Evolutionary conservation across 2,888 invertebrate genomes (phyloP), one percentile per base, ranked within the genome.

Genomic region (Euplexia lucipara): DNA sequence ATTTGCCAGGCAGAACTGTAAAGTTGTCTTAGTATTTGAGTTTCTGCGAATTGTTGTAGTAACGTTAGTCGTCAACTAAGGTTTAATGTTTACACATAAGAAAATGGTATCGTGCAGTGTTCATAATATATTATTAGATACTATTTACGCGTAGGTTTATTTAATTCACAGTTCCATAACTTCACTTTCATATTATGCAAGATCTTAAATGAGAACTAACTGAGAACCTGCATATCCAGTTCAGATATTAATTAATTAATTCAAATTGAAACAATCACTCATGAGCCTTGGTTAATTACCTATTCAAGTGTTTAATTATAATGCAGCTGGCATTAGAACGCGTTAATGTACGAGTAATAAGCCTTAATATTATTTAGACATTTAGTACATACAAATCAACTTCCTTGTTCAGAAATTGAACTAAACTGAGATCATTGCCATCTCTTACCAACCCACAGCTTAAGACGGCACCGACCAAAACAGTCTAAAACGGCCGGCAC

Each of bases 201-300:
- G 32, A 22, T 37, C 30, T 54, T 32, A 14, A 72, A 53, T 51
- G 41, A 22, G 44, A 73, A 42, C 67, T 35, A 37, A 59, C 32
- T 14, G 39, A 32, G 48, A 51, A 60, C 76, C 60, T 14, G 66
- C 45, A 16, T 16, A 39, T 53, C 70, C 60, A 59, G 67, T 67
- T 67, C 34, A 49, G 39, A 52, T 67, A 73, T 51, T 60, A 63
- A 61, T 72, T 76, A 70, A 76, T 76, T 12, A 70, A 75, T 74
- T 70, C 64, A 64, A 68, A 74, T 63, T 48, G 65, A 59, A 74
- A 79, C 77, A 79, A 78, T 78, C 70, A 58, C 52, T 62, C 45
- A 69, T 34, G 32, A 26, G 47, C 20, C 58, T 59, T 61, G 35
- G 68, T 56, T 76, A 63, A 78, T 79, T 76, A 52, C 44, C 60